These are phyloP conservation scores for Cydia splendana DNA, from an alignment of 1,140 invertebrate species.

Conservation along the genomic window DNA sequence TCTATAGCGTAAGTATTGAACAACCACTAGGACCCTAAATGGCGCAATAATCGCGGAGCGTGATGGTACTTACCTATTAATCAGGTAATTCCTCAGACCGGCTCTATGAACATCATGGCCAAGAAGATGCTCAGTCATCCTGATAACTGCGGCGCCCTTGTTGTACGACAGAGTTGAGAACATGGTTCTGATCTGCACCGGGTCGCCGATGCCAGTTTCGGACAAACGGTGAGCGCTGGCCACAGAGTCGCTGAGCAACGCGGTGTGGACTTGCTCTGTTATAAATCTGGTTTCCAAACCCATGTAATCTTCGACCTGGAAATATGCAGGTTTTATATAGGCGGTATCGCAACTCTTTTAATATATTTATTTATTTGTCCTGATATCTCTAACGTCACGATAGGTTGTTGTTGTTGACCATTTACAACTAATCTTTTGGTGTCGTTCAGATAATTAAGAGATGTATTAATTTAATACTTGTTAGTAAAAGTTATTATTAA, in stretches of 20 bases:
- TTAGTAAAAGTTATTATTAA: too few relatives aligned
- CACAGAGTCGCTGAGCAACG: conserved; percentile 83
- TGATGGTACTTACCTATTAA: conserved; percentile 66
- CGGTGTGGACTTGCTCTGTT: conserved; percentile 82
- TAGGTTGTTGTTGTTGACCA: too few relatives aligned
- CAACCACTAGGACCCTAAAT: too few relatives aligned
- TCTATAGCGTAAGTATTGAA: too few relatives aligned
- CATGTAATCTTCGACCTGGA: conserved; percentile 76
- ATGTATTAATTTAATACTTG: too few relatives aligned
- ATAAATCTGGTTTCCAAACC: conserved; percentile 81
- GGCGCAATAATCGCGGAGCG: too few relatives aligned
- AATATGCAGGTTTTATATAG: background rate
- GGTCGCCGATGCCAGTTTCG: conserved; percentile 72
- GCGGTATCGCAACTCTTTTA: too few relatives aligned
- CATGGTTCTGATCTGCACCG: conserved; percentile 75
- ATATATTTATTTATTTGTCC: too few relatives aligned
- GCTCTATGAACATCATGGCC: conserved; percentile 82
- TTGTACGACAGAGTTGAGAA: conserved; percentile 83
- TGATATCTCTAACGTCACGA: too few relatives aligned
- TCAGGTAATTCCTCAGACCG: conserved; percentile 81
- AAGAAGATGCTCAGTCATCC: conserved; percentile 88
- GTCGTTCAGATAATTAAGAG: too few relatives aligned
- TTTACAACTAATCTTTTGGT: too few relatives aligned
- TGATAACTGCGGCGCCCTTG: conserved; percentile 85
- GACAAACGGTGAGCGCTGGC: conserved; percentile 83